Base-by-base conservation (phyloP, 2,113 vertebrate species). In the Ranitomeya imitator region DNA sequence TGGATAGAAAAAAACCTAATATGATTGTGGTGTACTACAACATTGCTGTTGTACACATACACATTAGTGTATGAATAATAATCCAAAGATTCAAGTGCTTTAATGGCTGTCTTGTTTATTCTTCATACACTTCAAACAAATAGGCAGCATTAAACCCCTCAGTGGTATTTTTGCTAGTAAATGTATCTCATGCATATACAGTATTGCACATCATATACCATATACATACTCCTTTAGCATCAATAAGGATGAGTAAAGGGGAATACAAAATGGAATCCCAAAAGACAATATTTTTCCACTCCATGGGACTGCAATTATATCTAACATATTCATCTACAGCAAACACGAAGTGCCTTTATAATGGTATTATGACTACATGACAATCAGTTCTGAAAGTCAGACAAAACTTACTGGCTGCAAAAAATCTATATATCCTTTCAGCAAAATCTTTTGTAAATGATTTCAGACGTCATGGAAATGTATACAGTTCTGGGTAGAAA, bases 381-480 rank as follows among this genome's bases (percentile, higher is more conserved):
- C 74, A 87, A 21, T 7, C 14, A 45, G 51, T 82, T 79, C 21
- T 45, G 23, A 37, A 87, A 60, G 6, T 54, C 54, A 65, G 9
- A 45, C 71, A 83, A 88, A 88, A 84, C 45, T 65, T 78, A 23
- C 37, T 74, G 52, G 2, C 31, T 88, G n/a, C 19, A 59, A 21
- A 65, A 65, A 23, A 74, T 55, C 52, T 76, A 15, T 83, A 79
- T 63, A 21, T 9, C 5, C 54, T 54, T 85, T 86, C 52, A 51
- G 31, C 61, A 79, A 86, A 71, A 52, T 71, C 71, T 65, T 67
- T 84, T 69, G 65, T 26, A 55, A 84, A 84, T 55, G n/a, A 84
- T 71, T 52, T 18, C 37, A 52, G 37, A 23, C 45, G 71, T 69
- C 71, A 71, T 65, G 73, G 15, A 65, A 86, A 86, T 18, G 63